Evolutionary conservation across 2,113 vertebrate genomes (phyloP).

Genomic region (Cariama cristata): DNA sequence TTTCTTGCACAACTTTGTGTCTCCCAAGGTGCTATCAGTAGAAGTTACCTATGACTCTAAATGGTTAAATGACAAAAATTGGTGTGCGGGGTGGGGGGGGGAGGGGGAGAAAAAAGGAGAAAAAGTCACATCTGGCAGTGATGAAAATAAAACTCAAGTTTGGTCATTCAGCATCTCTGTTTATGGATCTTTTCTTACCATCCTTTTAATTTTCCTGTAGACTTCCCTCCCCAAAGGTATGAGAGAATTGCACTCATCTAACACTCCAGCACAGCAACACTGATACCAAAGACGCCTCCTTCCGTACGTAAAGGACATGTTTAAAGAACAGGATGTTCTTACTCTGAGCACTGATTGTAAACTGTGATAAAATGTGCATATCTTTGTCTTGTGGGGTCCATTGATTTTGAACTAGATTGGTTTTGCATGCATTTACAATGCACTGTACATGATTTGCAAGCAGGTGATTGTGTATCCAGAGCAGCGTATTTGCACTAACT

Average conservation of each 20-base stretch:
- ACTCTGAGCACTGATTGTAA: background rate
- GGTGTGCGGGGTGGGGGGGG: no score
- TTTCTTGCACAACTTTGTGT: slow-evolving; percentile 23
- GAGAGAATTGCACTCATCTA: background rate
- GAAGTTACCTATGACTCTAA: slow-evolving; percentile 1
- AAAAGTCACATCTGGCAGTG: background rate
- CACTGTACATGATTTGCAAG: background rate
- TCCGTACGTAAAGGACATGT: background rate
- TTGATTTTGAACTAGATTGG: background rate
- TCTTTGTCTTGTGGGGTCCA: background rate
- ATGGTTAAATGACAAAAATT: background rate
- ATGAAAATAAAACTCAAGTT: slow-evolving; percentile 9
- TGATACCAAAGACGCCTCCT: background rate
- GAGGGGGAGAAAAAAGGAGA: accelerated
- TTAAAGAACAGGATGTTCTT: background rate
- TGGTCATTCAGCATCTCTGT: background rate
- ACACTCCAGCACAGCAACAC: background rate
- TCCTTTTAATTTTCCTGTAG: background rate
- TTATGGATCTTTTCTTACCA: background rate
- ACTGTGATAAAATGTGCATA: background rate
- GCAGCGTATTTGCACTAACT: background rate
- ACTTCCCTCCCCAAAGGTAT: background rate
- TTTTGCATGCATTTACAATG: background rate
- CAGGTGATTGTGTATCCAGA: background rate
- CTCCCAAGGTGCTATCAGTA: background rate